Conservation (phyloP, 2,888 invertebrate species). For the Drosophila paranaensis region DNA sequence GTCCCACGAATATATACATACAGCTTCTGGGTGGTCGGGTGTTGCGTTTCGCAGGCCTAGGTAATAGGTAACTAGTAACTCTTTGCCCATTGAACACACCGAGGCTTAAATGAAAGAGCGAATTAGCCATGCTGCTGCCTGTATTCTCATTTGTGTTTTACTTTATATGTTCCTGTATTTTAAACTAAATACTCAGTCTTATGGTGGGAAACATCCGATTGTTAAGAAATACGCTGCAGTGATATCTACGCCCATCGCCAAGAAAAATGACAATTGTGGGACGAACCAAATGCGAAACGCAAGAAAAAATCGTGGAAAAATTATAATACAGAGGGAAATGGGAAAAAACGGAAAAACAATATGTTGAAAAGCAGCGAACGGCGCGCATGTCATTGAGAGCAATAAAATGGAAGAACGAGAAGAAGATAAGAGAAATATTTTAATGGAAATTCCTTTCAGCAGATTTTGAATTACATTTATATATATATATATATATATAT, state of each 20-base stretch:
- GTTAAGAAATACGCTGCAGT: conserved; percentile 84
- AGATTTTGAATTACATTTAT: conserved; percentile 75
- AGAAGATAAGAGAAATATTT: conserved; percentile 78
- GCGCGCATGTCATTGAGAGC: conserved; percentile 67
- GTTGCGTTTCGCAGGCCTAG: conserved; percentile 8
- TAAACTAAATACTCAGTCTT: conserved; percentile 85
- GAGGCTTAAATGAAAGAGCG: conserved; percentile 32
- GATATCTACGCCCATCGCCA: conserved; percentile 62
- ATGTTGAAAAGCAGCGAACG: conserved; percentile 67
- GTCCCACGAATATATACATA: conserved; percentile 14
- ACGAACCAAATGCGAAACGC: conserved; percentile 29
- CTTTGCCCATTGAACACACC: conserved; percentile 51
- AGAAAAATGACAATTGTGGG: conserved; percentile 20
- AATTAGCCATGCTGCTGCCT: conserved; percentile 20
- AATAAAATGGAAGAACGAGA: conserved; percentile 73
- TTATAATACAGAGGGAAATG: conserved; percentile 22
- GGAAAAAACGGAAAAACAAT: conserved; percentile 56
- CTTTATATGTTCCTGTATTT: conserved; percentile 53
- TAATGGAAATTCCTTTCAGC: conserved; percentile 79
- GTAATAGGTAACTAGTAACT: conserved; percentile 45
- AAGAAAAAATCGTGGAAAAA: conserved; percentile 27
- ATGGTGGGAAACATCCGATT: conserved; percentile 84
- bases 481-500: conserved; percentile 35
- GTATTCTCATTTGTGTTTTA: conserved; percentile 28
- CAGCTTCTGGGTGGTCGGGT: conserved; percentile 29